These are phyloP conservation scores for Stigmatopora argus DNA, from an alignment of 2,113 vertebrate species.

Conservation along the genomic window DNA sequence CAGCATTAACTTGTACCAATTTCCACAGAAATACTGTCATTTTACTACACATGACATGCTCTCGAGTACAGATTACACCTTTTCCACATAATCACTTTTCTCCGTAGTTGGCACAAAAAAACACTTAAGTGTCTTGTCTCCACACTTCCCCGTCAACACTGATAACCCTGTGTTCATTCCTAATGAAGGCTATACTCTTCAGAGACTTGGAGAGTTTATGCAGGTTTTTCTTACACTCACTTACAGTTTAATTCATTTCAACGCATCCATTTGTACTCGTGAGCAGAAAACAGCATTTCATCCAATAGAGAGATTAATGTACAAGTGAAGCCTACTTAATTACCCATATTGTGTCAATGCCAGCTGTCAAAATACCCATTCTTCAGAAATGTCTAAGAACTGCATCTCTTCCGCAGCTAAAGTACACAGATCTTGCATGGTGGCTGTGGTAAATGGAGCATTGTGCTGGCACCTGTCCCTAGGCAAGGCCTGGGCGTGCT, in stretches of 20 bases:
- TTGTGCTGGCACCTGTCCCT: constrained; percentile 48
- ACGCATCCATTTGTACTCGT: background rate
- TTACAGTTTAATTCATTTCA: background rate
- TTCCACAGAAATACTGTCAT: background rate
- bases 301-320: constrained; percentile 13
- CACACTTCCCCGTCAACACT: constrained; percentile 68
- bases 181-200: constrained; percentile 34
- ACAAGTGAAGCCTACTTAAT: constrained; percentile 12
- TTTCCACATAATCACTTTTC: no score
- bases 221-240: constrained; percentile 2
- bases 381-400: constrained; percentile 15
- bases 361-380: constrained; percentile 27
- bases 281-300: background rate
- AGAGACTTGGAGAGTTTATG: constrained; percentile 13
- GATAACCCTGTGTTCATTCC: constrained; percentile 50
- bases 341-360: constrained; percentile 21
- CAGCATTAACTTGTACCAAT: background rate
- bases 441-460: constrained; percentile 55
- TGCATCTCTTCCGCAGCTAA: constrained; percentile 12
- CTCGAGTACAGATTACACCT: no score
- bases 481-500: constrained; percentile 31
- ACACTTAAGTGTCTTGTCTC: constrained; percentile 53
- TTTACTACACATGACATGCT: background rate
- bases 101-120: no score
- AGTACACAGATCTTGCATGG: constrained; percentile 36